Evolutionary conservation across 2,888 invertebrate species (phyloP), one percentile per base, ranked within the genome.

Genomic region (Julus scanicus): DNA sequence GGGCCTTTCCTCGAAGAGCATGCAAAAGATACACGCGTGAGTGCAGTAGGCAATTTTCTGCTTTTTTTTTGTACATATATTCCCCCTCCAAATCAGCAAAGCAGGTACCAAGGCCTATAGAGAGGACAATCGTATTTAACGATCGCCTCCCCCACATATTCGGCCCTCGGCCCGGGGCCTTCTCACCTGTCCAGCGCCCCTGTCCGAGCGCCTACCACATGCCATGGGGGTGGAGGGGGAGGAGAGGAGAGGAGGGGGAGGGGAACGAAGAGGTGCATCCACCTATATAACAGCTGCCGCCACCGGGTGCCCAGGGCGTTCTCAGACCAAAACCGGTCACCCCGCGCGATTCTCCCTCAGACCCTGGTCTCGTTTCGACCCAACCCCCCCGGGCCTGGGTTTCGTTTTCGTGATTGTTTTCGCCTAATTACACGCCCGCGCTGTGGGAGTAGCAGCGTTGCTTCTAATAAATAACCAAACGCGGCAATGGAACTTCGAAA

Each of bases 371-470:
- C 57, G 57, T 57, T 57, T n/a, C 57, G 17, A 6, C 71, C 71
- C 71, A 29, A 13, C 71, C 4, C 71, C 71, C 71, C 71, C 20
- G 20, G 53, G 20, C 63, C 63, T 20, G 6, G 17, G 63, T 63
- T 71, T 9, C 20, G 20, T 71, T 71, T 71, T 71, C 71, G 71
- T 71, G 71, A 71, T 71, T 71, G 71, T 71, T 71, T 71, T 71
- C 71, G 71, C 71, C 71, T 71, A 71, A 71, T 71, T 71, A 71
- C 71, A 71, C 71, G 20, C 71, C 71, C 71, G 71, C 71, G 20
- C 71, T n/a, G 71, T 71, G 71, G 71, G 71, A 71, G 71, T 71
- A 71, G 71, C 71, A 71, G 71, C 71, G 8, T 5, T 11, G 71
- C 29, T 29, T 20, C 71, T 71, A 71, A 71, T 71, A 71, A 71